Conservation (phyloP, 2,888 invertebrate species). For the Caenorhabditis doughertyi region DNA sequence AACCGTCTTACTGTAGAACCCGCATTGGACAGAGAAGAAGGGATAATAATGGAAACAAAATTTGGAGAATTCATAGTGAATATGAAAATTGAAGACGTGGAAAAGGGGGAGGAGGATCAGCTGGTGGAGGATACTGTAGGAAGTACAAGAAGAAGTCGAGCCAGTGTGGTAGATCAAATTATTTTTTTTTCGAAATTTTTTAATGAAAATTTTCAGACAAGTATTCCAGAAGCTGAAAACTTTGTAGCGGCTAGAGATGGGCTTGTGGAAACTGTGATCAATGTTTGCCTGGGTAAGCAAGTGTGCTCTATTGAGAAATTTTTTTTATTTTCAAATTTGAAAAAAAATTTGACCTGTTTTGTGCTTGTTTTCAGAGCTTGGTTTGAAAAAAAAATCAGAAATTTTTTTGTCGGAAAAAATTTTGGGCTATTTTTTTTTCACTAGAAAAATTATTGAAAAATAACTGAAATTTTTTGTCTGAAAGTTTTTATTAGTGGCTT, state of each 20-base stretch:
- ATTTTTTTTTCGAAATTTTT: no score
- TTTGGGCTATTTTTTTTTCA: no score
- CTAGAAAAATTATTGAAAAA: no score
- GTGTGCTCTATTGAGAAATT: not conserved
- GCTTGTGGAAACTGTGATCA: conserved; percentile 31
- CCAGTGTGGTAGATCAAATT: conserved; percentile 31
- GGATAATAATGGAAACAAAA: conserved; percentile 38
- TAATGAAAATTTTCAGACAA: conserved; percentile 49
- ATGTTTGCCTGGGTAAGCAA: conserved; percentile 24
- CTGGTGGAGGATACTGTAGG: conserved; percentile 3
- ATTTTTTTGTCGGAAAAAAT: no score
- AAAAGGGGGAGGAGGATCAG: conserved; percentile 10
- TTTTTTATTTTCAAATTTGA: not conserved
- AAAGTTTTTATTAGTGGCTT: no score
- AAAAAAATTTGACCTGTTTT: no score
- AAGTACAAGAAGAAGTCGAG: conserved; percentile 4
- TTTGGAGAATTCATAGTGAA: conserved; percentile 52
- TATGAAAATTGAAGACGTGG: conserved; percentile 31
- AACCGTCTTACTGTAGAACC: conserved; percentile 51
- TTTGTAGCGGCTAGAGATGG: conserved; percentile 53
- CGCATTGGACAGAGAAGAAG: conserved; percentile 19
- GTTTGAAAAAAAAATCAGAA: no score
- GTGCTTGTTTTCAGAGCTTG: no score
- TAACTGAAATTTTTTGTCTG: no score
- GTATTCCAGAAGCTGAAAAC: conserved; percentile 47